These are phyloP conservation scores for Mallateleia sp. DNA, from an alignment of 2,888 invertebrate genomes.

Conservation along the genomic window DNA sequence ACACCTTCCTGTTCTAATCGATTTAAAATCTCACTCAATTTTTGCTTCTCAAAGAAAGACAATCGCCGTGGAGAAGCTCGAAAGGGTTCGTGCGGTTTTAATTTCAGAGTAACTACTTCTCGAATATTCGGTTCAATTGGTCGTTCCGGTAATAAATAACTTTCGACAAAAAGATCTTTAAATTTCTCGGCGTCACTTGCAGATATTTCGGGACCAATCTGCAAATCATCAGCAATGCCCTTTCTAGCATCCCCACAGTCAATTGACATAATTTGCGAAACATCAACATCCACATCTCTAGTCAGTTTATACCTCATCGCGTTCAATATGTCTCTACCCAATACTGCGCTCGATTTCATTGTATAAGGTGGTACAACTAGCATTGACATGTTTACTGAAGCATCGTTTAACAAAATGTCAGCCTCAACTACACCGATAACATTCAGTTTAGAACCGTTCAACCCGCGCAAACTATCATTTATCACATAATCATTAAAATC, in stretches of 20 bases:
- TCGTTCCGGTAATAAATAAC: neutral
- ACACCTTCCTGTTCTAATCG: neutral
- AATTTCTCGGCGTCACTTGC: neutral
- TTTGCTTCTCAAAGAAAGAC: slow-evolving; percentile 7
- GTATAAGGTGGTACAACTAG: too few species aligned
- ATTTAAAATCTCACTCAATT: slow-evolving; percentile 4
- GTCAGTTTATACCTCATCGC: too few species aligned
- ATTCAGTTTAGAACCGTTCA: too few species aligned
- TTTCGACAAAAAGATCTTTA: neutral
- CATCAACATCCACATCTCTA: too few species aligned
- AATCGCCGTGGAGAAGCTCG: slow-evolving; percentile 15
- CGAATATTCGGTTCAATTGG: slow-evolving; percentile 5
- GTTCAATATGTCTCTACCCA: too few species aligned
- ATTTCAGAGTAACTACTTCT: neutral
- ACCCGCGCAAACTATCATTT: neutral
- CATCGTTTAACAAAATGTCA: too few species aligned
- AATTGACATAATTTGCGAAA: too few species aligned
- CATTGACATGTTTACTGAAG: too few species aligned
- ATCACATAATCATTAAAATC: neutral
- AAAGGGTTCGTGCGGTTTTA: slow-evolving; percentile 30
- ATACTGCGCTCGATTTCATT: too few species aligned
- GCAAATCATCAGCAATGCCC: slow-evolving; percentile 8
- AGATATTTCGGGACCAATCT: neutral
- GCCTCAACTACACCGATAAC: too few species aligned
- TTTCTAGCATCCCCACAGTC: neutral